These are phyloP conservation scores for Ophioninae sp. DNA, from an alignment of 2,888 invertebrate genomes.

Conservation along the genomic window DNA sequence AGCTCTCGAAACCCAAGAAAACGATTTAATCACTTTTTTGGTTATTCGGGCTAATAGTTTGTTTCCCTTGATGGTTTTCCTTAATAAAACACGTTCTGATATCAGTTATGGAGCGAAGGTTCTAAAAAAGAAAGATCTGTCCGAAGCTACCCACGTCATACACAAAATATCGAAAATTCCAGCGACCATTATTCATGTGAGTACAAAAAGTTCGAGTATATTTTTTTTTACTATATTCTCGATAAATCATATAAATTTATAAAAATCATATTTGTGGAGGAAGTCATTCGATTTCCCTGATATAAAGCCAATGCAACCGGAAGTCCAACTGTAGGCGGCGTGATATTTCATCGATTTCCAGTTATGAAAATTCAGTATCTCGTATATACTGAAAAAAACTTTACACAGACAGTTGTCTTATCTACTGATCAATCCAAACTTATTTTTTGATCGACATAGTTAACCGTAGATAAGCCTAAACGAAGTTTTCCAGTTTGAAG, in stretches of 20 bases:
- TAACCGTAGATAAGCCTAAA: background rate
- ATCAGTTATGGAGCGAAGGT: conserved; percentile 73
- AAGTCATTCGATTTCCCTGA: background rate
- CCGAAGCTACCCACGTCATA: conserved; percentile 72
- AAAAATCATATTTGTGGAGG: background rate
- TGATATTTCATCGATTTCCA: background rate
- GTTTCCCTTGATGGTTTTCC: conserved; percentile 56
- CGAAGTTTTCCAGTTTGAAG: background rate
- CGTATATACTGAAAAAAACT: background rate
- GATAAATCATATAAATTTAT: background rate
- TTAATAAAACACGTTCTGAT: conserved; percentile 22
- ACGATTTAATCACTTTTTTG: background rate
- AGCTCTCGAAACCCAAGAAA: no score
- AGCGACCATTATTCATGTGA: conserved; percentile 70
- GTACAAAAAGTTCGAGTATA: conserved; percentile 24
- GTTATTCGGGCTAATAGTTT: background rate
- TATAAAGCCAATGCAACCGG: no score
- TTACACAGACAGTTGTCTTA: background rate
- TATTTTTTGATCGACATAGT: background rate
- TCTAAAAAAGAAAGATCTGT: conserved; percentile 61
- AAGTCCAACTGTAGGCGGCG: background rate
- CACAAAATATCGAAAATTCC: conserved; percentile 68
- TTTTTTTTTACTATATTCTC: background rate
- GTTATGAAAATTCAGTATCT: background rate
- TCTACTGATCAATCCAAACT: background rate